A percentile compares a stretch with the other conserved stretches of the same genome.
Evolutionary conservation across 1,140 invertebrate species (phyloP).

Genomic region (Pseudomyrmex flavicornis): DNA sequence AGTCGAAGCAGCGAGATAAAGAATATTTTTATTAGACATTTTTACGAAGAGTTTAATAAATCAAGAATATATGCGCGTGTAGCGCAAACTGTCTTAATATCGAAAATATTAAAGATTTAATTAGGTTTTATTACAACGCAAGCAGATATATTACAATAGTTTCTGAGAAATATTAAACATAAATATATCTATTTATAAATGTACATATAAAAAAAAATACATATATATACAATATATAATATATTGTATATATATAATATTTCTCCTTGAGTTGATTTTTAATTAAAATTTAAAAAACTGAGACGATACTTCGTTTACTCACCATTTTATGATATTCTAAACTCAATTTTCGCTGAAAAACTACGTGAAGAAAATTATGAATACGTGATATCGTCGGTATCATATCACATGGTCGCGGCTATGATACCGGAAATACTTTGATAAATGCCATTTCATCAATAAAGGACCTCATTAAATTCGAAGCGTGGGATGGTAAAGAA

Average conservation of each 20-base stretch:
- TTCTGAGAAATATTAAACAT: constrained; percentile 20
- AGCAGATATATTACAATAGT: too few species aligned
- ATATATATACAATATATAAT: background rate
- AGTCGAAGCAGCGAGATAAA: background rate
- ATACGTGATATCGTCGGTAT: constrained; percentile 63
- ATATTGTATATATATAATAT: constrained; percentile 30
- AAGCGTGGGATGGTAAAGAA: constrained; percentile 47
- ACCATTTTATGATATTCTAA: constrained; percentile 37
- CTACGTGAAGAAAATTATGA: constrained; percentile 38
- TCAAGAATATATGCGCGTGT: constrained; percentile 31
- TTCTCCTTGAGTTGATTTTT: constrained; percentile 31
- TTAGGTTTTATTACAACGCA: constrained; percentile 49
- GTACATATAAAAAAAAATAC: too few species aligned
- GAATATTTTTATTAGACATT: background rate
- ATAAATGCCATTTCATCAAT: constrained; percentile 75
- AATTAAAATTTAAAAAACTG: constrained; percentile 49
- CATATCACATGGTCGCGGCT: constrained; percentile 43
- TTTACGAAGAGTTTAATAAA: constrained; percentile 34
- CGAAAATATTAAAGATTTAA: constrained; percentile 50
- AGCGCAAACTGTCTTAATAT: constrained; percentile 22
- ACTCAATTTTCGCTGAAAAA: constrained; percentile 27
- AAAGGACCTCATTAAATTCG: constrained; percentile 76
- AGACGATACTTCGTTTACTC: background rate
- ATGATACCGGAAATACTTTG: constrained; percentile 62
- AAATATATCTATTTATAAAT: too few species aligned